A percentile compares a stretch with the other conserved stretches of the same genome.
These are phyloP conservation scores for Crossaster papposus DNA, from an alignment of 53 echinoderm and acorn worm species.

Conservation along the genomic window DNA sequence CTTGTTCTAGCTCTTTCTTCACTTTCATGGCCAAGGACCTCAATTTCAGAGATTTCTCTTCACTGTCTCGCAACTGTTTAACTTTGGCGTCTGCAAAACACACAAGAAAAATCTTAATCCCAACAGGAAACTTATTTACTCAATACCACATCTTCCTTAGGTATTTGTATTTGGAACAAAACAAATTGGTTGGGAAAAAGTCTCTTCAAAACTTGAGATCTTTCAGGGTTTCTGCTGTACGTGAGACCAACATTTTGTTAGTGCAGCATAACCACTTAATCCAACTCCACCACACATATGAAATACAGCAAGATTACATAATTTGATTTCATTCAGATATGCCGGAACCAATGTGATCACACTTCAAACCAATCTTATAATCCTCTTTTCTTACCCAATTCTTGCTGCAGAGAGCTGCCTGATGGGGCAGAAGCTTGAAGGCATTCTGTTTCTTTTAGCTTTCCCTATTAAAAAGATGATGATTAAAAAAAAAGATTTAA, in stretches of 20 bases:
- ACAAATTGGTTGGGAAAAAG: too few relatives aligned
- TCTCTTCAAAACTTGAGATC: too few relatives aligned
- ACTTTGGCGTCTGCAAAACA: constrained; percentile 60
- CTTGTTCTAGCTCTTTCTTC: constrained; percentile 85
- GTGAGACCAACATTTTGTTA: too few relatives aligned
- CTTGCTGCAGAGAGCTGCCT: constrained; percentile 51
- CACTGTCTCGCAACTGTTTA: constrained; percentile 77
- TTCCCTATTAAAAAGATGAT: constrained; percentile 45
- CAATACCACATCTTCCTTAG: not conserved
- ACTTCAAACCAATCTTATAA: not conserved
- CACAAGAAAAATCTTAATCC: constrained; percentile 5
- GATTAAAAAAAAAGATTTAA: not conserved
- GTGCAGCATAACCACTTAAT: too few relatives aligned
- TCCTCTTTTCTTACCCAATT: constrained; percentile 63
- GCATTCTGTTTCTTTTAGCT: constrained; percentile 53
- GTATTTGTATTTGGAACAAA: too few relatives aligned
- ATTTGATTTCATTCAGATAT: too few relatives aligned
- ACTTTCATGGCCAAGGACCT: constrained; percentile 87
- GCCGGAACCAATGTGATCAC: not conserved
- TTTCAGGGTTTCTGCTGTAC: too few relatives aligned
- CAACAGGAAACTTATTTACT: too few relatives aligned
- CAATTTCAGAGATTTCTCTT: constrained; percentile 88
- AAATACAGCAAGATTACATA: too few relatives aligned
- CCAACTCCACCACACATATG: too few relatives aligned
- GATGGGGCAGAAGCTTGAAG: constrained; percentile 57